phyloP scores from a whole-genome alignment of 2,797 vertebrate species.

The Mareca strepera region DNA sequence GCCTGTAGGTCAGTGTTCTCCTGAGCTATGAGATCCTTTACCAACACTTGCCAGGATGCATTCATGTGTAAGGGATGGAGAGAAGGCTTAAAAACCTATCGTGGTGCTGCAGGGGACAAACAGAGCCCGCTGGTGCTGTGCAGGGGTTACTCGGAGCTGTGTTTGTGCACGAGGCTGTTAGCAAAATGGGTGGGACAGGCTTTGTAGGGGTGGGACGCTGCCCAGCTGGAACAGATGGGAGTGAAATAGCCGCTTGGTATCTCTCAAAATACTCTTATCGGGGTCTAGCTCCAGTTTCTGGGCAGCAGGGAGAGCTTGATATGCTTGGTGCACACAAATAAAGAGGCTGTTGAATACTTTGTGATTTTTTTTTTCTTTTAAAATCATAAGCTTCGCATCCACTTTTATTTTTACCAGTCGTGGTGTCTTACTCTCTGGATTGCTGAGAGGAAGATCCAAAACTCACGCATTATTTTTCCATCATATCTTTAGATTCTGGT shows the following conservation, averaged over 20 bases:
- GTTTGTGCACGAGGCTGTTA: background rate
- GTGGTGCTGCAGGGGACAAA: background rate
- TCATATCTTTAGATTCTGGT: accelerated
- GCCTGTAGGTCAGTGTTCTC: background rate
- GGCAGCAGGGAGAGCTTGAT: conserved; percentile 21
- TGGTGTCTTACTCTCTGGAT: background rate
- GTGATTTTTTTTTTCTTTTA: background rate
- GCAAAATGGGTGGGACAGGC: conserved; percentile 26
- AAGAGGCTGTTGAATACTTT: conserved; percentile 4
- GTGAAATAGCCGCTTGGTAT: background rate
- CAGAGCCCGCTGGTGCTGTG: background rate
- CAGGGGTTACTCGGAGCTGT: background rate
- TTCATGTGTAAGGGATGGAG: background rate
- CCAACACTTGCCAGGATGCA: background rate
- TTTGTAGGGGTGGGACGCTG: conserved; percentile 40
- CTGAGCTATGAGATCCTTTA: background rate
- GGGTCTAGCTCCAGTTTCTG: conserved; percentile 1
- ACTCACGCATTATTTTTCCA: background rate
- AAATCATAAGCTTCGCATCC: background rate
- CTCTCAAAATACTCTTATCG: conserved; percentile 32
- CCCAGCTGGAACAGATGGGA: conserved; percentile 49
- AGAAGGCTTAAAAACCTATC: background rate
- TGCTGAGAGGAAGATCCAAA: background rate
- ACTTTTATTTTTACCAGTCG: background rate
- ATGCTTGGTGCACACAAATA: background rate